Evolutionary conservation across 2,888 invertebrate species (phyloP).

Genomic region (Tipula confusa): DNA sequence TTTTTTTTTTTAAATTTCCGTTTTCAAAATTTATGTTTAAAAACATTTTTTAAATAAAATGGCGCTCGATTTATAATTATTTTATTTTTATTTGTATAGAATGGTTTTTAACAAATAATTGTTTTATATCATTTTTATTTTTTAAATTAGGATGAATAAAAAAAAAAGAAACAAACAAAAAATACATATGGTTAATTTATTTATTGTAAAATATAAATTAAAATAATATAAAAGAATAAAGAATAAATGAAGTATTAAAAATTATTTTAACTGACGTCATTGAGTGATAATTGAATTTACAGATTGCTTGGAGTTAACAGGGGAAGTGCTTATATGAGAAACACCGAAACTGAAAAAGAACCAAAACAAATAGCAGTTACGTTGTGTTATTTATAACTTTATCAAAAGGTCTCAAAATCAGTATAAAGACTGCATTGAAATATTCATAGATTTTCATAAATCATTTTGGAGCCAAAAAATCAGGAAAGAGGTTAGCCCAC

Average conservation of each 20-base stretch:
- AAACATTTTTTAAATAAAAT: background rate
- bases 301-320: no score
- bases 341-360: no score
- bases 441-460: no score
- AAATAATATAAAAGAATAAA: background rate
- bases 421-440: no score
- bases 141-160: background rate
- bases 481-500: no score
- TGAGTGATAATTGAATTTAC: no score
- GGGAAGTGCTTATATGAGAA: no score
- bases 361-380: no score
- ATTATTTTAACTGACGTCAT: background rate
- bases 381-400: no score
- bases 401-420: no score
- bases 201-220: background rate
- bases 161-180: background rate
- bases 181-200: background rate
- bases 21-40: background rate
- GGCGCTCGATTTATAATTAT: background rate
- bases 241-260: background rate
- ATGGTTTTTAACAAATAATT: background rate
- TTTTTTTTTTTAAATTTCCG: background rate
- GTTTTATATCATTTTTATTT: background rate
- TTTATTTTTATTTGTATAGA: background rate
- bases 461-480: no score